Conservation (phyloP, 2,888 invertebrate species). For the Camptogramma bilineatum region DNA sequence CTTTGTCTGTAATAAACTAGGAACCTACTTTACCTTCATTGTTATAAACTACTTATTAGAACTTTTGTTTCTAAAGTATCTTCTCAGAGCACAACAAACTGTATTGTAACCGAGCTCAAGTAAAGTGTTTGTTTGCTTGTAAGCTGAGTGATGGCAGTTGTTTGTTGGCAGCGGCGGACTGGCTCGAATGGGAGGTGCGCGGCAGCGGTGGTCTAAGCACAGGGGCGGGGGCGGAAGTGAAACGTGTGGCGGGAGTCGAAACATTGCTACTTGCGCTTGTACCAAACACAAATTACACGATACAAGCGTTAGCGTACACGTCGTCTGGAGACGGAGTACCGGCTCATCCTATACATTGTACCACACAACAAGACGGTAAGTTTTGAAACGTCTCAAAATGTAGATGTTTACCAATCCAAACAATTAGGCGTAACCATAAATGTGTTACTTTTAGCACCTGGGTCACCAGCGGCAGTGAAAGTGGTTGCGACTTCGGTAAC, state of each 20-base stretch:
- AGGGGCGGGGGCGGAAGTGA: constrained; percentile 88
- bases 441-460: constrained; percentile 87
- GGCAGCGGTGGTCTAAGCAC: constrained; percentile 59
- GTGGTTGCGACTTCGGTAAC: constrained; percentile 93
- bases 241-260: constrained; percentile 91
- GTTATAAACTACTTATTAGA: not conserved
- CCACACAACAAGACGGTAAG: constrained; percentile 94
- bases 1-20: not conserved
- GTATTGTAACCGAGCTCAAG: constrained; percentile 17
- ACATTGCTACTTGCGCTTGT: constrained; percentile 92
- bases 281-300: constrained; percentile 95
- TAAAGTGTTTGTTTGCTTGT: constrained; percentile 52
- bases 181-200: constrained; percentile 81
- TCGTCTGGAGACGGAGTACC: constrained; percentile 93
- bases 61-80: constrained; percentile 1
- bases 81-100: constrained; percentile 13
- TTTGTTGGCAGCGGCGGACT: constrained; percentile 82
- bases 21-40: not conserved
- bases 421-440: too few species aligned
- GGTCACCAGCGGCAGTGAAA: constrained; percentile 93
- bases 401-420: too few species aligned
- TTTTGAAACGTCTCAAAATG: not conserved
- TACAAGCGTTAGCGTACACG: constrained; percentile 94
- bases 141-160: constrained; percentile 82
- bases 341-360: constrained; percentile 91